phyloP scores from a whole-genome alignment of 2,113 vertebrate species.

The Sapayoa aenigma region DNA sequence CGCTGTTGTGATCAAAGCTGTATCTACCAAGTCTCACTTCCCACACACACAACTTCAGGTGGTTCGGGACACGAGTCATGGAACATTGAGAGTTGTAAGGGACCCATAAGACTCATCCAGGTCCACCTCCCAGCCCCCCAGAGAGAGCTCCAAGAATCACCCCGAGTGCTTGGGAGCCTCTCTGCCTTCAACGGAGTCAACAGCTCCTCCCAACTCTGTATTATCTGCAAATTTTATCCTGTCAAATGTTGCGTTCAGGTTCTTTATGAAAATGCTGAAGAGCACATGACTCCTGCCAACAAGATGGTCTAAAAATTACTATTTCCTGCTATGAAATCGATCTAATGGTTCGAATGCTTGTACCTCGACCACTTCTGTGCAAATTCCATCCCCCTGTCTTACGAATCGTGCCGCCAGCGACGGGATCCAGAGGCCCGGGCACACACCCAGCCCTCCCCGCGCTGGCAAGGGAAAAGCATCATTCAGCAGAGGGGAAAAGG shows the following conservation, averaged over 20 bases:
- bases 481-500: rapidly evolving
- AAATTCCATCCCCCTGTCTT: rapidly evolving
- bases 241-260: not conserved
- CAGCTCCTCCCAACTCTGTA: not conserved
- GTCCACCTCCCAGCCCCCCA: not conserved
- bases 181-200: not conserved
- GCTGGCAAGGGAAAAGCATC: not conserved
- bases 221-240: not conserved
- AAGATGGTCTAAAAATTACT: not conserved
- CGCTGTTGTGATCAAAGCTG: rapidly evolving
- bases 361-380: not conserved
- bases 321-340: not conserved
- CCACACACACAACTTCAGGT: not conserved
- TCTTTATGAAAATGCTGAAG: not conserved
- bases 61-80: no score
- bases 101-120: not conserved
- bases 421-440: not conserved
- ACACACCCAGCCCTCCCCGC: not conserved
- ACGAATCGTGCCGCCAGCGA: rapidly evolving
- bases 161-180: no score
- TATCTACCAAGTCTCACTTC: rapidly evolving
- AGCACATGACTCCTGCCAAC: not conserved
- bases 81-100: not conserved
- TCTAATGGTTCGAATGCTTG: rapidly evolving
- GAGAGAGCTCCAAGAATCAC: not conserved